Base-by-base conservation (phyloP, 2,113 vertebrate species). In the Percopsis transmontana region DNA sequence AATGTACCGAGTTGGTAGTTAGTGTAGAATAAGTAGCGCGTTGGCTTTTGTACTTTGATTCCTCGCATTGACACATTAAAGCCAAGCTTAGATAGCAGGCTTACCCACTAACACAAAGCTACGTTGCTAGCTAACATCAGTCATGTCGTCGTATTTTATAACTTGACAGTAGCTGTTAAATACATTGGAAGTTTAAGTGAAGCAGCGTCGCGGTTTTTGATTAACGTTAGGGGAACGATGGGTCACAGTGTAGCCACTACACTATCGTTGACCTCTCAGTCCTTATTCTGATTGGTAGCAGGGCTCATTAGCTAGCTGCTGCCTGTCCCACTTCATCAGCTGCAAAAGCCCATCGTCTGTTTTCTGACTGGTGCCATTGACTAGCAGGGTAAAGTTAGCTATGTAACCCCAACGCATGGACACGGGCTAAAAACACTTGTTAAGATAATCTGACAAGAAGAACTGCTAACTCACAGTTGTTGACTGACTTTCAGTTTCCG, bases 231-330 rank as follows among this genome's bases (percentile, higher is more conserved):
- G 27, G 5, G 8, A 33, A 33, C 27, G 1, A 7, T 33, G 8
- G 27, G 8, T 33, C 5, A 33, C 5, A 33, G 3, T 33, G 27
- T 33, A 33, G 27, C 27, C 5, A 1, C 27, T 33, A 33, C 5
- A 33, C 27, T 33, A 33, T 33, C 3, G 4, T 4, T 33, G 27
- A 7, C 27, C 27, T 6, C 27, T 33, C 27, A 1, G 27, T 7
- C 27, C 5, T 33, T 33, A 33, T 33, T 33, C 3, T 2, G 5
- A 33, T 33, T 33, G 27, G 27, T 33, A 87, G 41, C 62, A 15
- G n/a, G 8, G 57, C 5, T 62, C 77, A 80, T 79, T 65, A 74
- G 51, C 64, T 4, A 14, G 33, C 15, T 57, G 81, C 84, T 88
- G 79, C 57, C 54, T 65, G 10, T 66, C 72, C 52, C 56, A 72